phyloP scores from a whole-genome alignment of 2,113 vertebrate genomes.

The Syngnathus floridae region DNA sequence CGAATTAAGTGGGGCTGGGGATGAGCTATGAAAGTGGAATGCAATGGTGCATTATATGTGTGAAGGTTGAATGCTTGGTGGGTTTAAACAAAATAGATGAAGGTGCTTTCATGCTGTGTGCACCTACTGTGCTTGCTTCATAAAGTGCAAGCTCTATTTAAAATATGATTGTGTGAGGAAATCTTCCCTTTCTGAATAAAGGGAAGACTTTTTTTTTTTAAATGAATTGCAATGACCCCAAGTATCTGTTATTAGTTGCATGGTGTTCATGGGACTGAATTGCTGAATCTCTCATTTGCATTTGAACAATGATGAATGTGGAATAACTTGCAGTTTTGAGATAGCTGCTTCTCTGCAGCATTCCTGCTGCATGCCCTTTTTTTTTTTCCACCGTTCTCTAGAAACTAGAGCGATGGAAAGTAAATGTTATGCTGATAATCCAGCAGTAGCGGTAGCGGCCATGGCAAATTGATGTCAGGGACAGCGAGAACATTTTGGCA shows the following conservation, averaged over 20 bases:
- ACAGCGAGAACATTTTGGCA: constrained; percentile 3
- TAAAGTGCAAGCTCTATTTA: neutral
- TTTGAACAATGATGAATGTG: neutral
- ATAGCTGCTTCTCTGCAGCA: neutral
- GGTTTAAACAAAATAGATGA: constrained; percentile 20
- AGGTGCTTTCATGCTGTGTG: neutral
- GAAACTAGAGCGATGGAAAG: constrained; percentile 5
- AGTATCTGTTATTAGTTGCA: neutral
- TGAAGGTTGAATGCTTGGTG: constrained; percentile 26
- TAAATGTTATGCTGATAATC: constrained; percentile 7
- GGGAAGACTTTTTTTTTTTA: neutral
- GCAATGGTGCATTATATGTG: constrained; percentile 43
- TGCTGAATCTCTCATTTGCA: neutral
- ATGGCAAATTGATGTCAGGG: constrained; percentile 3
- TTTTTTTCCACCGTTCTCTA: neutral
- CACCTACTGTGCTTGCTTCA: neutral
- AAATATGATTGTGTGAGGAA: neutral
- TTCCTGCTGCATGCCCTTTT: neutral
- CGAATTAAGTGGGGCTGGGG: constrained; percentile 39
- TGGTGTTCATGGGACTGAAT: neutral
- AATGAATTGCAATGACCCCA: neutral
- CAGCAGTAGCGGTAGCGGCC: neutral
- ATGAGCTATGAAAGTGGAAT: constrained; percentile 43
- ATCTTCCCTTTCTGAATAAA: neutral
- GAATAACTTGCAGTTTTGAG: neutral